These are phyloP conservation scores for Cyanoderma ruficeps DNA, from an alignment of 2,113 vertebrate genomes.

Conservation along the genomic window DNA sequence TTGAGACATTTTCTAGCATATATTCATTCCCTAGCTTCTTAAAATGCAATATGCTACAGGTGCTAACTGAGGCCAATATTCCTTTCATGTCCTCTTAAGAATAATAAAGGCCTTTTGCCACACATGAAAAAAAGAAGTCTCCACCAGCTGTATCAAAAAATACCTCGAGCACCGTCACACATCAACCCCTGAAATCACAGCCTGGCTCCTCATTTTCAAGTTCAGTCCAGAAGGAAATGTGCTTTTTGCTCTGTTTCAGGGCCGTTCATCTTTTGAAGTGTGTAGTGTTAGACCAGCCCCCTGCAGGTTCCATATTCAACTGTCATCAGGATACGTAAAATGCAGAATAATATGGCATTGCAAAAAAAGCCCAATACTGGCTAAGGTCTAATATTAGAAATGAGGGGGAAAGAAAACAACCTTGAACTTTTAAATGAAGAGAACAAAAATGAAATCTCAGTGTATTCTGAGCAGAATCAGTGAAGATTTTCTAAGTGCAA, in stretches of 20 bases:
- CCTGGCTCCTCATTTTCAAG: background rate
- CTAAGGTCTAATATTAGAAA: background rate
- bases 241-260: background rate
- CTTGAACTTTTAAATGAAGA: background rate
- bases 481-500: background rate
- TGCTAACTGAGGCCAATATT: background rate
- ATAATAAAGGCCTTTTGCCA: background rate
- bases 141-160: background rate
- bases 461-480: background rate
- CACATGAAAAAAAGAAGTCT: background rate
- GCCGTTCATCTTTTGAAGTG: background rate
- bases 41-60: background rate
- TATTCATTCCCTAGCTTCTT: background rate
- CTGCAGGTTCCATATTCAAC: background rate
- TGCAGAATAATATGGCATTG: background rate
- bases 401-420: background rate
- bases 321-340: background rate
- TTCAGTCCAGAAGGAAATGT: background rate
- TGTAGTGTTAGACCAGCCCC: background rate
- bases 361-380: background rate
- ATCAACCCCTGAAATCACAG: background rate
- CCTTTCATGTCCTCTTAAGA: background rate
- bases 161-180: accelerated
- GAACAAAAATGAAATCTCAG: background rate
- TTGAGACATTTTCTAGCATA: background rate